Base-by-base conservation (phyloP, 2,888 invertebrate genomes). In the Mechanitis mazaeus region DNA sequence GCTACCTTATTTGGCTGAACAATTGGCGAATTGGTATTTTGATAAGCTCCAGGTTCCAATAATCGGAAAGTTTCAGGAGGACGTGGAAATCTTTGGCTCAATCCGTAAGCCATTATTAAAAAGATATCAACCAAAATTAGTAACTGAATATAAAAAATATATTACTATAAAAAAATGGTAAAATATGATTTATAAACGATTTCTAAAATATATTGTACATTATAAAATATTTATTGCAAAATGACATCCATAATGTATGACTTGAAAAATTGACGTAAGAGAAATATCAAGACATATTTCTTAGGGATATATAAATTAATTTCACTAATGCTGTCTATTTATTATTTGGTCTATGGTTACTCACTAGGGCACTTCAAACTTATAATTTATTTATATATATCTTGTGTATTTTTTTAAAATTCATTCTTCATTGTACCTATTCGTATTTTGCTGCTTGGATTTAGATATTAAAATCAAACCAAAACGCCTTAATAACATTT, bases 21-120 rank as follows among this genome's bases (percentile, higher is more conserved):
- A 66, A 68, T 65, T 20, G 60, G 31, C 11, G 59, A 57, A 61
- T 60, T 66, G 20, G 71, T 68, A 62, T 63, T 64, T 68, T 83
- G 78, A 68, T 87, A 89, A 1, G 83, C 72, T n/a, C 82, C 83
- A 59, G 88, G 88, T 59, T 87, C 88, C 38, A 78, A 72, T 54
- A 87, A 65, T 42, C 69, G 74, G 63, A 68, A 78, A 66, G 75
- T 75, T 69, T 75, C 72, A 11, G 73, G 72, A 11, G 72, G 56
- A 33, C 66, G 64, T 31, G 74, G 64, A 75, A 87, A 86, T 66
- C 87, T 75, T 9, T 76, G 69, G 42, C 65, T 67, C 58, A 79
- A 67, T 67, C 69, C 76, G 64, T 77, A 88, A 35, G 88, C 87
- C 84, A 85, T 85, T 53, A 31, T 9, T 50, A 31, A 50, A 47